Evolutionary conservation across 2,888 invertebrate genomes (phyloP).

Genomic region (Lepidochrysops patricia): DNA sequence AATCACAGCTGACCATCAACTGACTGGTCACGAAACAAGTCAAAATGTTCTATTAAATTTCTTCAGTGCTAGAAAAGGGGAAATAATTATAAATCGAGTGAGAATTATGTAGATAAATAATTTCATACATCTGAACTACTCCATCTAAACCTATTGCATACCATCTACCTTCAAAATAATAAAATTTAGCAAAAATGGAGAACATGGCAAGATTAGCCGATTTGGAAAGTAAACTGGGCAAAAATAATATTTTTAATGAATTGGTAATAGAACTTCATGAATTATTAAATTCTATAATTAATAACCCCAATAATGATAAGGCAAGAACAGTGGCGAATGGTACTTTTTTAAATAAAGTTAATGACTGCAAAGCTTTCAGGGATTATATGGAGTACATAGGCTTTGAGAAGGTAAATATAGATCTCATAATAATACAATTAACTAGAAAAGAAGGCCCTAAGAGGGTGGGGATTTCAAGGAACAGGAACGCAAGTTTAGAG

Average conservation of each 20-base stretch:
- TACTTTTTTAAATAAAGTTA: conserved; percentile 35
- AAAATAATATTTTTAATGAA: conserved; percentile 43
- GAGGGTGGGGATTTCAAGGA: too few species aligned
- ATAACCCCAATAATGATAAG: conserved; percentile 52
- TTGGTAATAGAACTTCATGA: conserved; percentile 47
- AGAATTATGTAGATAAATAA: not conserved
- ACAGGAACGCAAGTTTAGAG: too few species aligned
- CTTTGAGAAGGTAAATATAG: conserved; percentile 43
- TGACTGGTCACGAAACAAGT: not conserved
- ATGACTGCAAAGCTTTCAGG: conserved; percentile 38
- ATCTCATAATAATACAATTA: not conserved
- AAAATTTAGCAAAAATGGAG: conserved; percentile 45
- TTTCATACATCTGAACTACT: too few species aligned
- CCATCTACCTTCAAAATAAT: too few species aligned
- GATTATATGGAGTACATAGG: conserved; percentile 60
- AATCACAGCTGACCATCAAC: not conserved
- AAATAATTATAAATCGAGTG: not conserved
- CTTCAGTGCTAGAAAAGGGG: not conserved
- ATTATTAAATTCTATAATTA: conserved; percentile 47
- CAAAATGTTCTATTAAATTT: not conserved
- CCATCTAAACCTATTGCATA: too few species aligned
- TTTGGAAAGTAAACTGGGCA: conserved; percentile 50
- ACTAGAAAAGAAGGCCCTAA: not conserved
- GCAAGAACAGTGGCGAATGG: conserved; percentile 43
- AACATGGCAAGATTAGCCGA: conserved; percentile 62